Percentiles rank a stretch among this genome's conserved stretches.
These are phyloP conservation scores for Cremastinae sp. DNA, from an alignment of 2,888 invertebrate genomes.

Conservation along the genomic window DNA sequence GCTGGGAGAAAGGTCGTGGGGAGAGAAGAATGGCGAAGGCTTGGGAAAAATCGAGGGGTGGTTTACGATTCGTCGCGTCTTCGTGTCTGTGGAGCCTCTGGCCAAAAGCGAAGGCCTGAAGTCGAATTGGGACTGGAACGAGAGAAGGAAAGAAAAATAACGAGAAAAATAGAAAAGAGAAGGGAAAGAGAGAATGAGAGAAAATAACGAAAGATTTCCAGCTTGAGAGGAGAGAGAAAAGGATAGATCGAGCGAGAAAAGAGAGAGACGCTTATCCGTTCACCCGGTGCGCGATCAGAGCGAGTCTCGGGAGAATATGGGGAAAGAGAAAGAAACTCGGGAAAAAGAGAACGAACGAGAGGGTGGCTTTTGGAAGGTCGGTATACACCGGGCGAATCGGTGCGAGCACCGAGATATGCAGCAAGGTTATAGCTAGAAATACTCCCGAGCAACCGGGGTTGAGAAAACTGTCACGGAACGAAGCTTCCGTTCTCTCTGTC, in stretches of 20 bases:
- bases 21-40: conserved; percentile 58
- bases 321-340: conserved; percentile 17
- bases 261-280: conserved; percentile 57
- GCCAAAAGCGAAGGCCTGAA: not conserved
- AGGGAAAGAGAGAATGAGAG: conserved; percentile 53
- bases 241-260: conserved; percentile 49
- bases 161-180: conserved; percentile 38
- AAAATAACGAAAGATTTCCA: conserved; percentile 26
- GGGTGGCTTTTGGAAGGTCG: conserved; percentile 70
- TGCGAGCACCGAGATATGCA: conserved; percentile 57
- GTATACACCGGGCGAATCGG: conserved; percentile 71
- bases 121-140: conserved; percentile 7
- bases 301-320: not conserved
- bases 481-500: conserved; percentile 26
- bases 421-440: conserved; percentile 41
- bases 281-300: not conserved
- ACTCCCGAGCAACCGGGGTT: conserved; percentile 56
- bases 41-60: conserved; percentile 46
- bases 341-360: conserved; percentile 17
- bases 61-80: conserved; percentile 57
- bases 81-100: conserved; percentile 32
- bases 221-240: conserved; percentile 22
- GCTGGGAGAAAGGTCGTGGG: conserved; percentile 56
- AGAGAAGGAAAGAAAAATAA: conserved; percentile 4
- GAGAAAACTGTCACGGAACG: conserved; percentile 27